Conservation (phyloP, 1,140 invertebrate species). For the Apis florea region DNA sequence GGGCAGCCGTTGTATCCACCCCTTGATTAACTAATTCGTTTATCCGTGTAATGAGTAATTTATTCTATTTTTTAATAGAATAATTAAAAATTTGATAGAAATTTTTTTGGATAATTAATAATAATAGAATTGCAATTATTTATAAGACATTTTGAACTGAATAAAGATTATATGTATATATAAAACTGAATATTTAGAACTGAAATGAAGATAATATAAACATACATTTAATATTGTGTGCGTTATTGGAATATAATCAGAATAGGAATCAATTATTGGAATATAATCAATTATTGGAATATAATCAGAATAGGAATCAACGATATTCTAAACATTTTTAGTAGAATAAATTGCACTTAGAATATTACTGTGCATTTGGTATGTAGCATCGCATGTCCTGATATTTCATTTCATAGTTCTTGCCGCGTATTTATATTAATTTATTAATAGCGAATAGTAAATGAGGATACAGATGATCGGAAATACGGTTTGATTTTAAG, state of each 20-base stretch:
- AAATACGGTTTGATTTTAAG: background rate
- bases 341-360: background rate
- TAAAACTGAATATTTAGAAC: no score
- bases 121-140: no score
- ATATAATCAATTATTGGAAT: background rate
- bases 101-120: no score
- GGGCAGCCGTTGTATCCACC: background rate
- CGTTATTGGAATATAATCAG: no score
- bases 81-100: no score
- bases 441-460: background rate
- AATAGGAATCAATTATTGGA: background rate
- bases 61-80: no score
- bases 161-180: no score
- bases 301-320: background rate
- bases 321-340: background rate
- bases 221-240: no score
- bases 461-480: no score
- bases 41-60: background rate
- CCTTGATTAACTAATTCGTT: slow-evolving; percentile 12
- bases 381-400: background rate
- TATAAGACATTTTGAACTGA: no score
- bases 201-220: no score
- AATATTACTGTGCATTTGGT: background rate
- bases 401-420: background rate
- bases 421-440: background rate